These are phyloP conservation scores for Campaea margaritaria DNA, from an alignment of 2,888 invertebrate species.

Conservation along the genomic window DNA sequence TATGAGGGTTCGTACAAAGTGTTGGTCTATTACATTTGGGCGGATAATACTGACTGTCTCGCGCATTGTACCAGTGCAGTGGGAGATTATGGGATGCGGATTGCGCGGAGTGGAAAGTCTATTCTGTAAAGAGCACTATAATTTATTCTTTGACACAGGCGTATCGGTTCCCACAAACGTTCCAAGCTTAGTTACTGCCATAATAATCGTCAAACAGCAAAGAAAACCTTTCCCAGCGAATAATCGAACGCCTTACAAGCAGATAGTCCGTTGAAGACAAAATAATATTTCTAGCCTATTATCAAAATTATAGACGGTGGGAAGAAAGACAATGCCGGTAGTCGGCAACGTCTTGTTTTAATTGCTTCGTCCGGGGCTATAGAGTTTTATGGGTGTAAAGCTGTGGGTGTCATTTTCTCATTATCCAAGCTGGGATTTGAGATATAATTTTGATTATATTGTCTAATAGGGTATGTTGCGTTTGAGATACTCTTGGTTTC, in stretches of 20 bases:
- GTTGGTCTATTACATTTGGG: no score
- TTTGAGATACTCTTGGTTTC: no score
- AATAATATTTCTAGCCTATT: conserved; percentile 83
- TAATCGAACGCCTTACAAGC: conserved; percentile 75
- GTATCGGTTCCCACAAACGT: background rate
- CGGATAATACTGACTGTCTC: no score
- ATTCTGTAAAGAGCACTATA: no score
- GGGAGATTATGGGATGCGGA: no score
- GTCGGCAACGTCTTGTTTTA: conserved; percentile 72
- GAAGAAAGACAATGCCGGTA: conserved; percentile 69
- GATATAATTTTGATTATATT: conserved; percentile 1
- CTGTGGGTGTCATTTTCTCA: conserved; percentile 61
- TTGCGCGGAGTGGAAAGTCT: no score
- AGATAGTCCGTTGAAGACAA: conserved; percentile 76
- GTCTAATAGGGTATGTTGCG: no score
- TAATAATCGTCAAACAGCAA: background rate
- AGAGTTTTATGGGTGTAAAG: conserved; percentile 64
- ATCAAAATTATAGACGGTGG: conserved; percentile 80
- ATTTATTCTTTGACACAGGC: no score
- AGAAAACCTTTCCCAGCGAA: conserved; percentile 36
- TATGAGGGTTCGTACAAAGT: no score
- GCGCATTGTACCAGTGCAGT: no score
- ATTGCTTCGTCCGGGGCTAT: conserved; percentile 70
- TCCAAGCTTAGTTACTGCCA: conserved; percentile 13
- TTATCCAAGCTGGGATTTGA: conserved; percentile 35